Conservation (phyloP, 2,888 invertebrate species). For the Pilophorus perplexus region DNA sequence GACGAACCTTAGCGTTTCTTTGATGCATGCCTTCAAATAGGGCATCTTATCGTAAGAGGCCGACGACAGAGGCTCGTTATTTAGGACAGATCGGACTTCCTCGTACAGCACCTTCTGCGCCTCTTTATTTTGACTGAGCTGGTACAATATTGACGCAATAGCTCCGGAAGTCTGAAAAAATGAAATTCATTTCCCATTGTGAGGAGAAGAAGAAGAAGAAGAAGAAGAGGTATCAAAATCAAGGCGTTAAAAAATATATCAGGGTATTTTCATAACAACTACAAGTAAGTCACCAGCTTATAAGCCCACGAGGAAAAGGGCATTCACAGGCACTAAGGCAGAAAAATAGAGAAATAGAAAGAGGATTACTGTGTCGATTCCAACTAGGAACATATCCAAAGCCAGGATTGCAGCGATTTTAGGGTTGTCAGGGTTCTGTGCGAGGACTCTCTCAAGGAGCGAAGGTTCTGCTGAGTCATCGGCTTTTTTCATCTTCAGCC, state of each 20-base stretch:
- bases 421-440: conserved; percentile 58
- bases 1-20: conserved; percentile 67
- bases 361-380: conserved; percentile 76
- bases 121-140: conserved; percentile 64
- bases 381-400: conserved; percentile 79
- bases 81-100: conserved; percentile 58
- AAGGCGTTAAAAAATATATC: no score
- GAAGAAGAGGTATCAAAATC: no score
- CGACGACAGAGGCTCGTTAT: conserved; percentile 57
- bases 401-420: conserved; percentile 77
- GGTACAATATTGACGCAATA: conserved; percentile 70
- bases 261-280: no score
- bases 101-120: conserved; percentile 63
- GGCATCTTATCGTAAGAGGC: conserved; percentile 63
- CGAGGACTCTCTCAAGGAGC: conserved; percentile 63
- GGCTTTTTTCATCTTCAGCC: conserved; percentile 50
- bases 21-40: conserved; percentile 70
- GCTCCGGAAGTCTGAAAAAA: conserved; percentile 69
- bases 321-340: no score
- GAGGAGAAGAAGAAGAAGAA: no score
- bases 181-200: background rate
- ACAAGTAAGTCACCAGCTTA: no score
- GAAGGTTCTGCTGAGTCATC: conserved; percentile 57
- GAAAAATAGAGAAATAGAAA: no score
- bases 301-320: no score